A percentile compares a stretch with the other conserved stretches of the same genome.
These are phyloP conservation scores for Chloromyia formosa DNA, from an alignment of 2,888 invertebrate genomes.

Conservation along the genomic window DNA sequence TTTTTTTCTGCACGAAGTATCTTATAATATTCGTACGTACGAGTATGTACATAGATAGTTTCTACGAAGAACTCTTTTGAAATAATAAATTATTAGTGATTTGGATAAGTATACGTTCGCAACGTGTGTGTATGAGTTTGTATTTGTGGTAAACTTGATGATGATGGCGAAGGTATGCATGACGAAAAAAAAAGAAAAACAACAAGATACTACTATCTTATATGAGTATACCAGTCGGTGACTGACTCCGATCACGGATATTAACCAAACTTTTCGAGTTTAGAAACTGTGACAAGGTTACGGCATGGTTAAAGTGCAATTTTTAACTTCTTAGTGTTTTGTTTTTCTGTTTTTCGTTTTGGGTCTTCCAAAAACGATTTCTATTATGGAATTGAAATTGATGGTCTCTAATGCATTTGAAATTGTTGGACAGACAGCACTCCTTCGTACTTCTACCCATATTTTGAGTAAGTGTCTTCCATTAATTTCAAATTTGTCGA, in stretches of 20 bases:
- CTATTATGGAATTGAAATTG: too few species aligned
- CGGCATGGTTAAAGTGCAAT: conserved; percentile 31
- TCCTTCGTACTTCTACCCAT: too few species aligned
- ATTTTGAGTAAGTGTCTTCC: too few species aligned
- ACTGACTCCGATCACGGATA: conserved; percentile 21
- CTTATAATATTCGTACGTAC: neutral
- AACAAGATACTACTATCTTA: too few species aligned
- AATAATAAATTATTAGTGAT: conserved; percentile 23
- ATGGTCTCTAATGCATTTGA: too few species aligned
- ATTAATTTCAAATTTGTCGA: too few species aligned
- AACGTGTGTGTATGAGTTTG: neutral
- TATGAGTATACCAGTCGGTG: too few species aligned
- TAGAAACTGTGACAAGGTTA: conserved; percentile 43
- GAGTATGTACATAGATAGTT: neutral
- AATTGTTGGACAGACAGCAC: too few species aligned
- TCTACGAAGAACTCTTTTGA: conserved; percentile 36
- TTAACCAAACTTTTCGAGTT: conserved; percentile 15
- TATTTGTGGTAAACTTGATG: conserved; percentile 26
- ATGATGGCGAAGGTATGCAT: conserved; percentile 17
- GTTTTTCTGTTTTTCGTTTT: too few species aligned
- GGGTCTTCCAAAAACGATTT: too few species aligned
- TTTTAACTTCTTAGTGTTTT: conserved; percentile 5
- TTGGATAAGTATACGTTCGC: neutral
- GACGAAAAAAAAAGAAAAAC: too few species aligned
- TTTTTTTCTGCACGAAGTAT: conserved; percentile 26